Base-by-base conservation (phyloP, 2,113 vertebrate genomes). In the Collichthys lucidus region DNA sequence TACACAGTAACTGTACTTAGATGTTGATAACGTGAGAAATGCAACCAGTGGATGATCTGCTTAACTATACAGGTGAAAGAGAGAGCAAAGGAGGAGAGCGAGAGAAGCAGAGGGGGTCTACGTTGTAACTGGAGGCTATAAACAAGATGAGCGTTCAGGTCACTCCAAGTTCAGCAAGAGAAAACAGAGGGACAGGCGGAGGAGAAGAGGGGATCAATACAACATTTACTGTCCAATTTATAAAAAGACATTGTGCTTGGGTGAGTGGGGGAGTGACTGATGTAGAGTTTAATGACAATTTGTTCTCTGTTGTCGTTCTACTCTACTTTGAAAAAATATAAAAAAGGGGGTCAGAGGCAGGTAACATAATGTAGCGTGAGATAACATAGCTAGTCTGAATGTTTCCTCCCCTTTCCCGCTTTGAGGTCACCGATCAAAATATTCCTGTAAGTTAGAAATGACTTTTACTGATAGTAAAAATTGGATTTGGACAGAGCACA, bases 161-260 rank as follows among this genome's bases (percentile, higher is more conserved):
- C 96, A 98, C 95, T 95, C 92, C 95, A 97, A 97, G 96, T 97
- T 97, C 96, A 97, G 95, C 94, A 82, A 96, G 95, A 95, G 85
- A 76, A 86, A 85, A 75, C 59, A 78, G 53, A 56, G 49, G 19
- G 56, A 59, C 66, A 65, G 65, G 12, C 6, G 17, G 69, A 75
- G 40, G 59, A 80, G 75, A 44, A 40, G 55, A 60, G 88, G 92
- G 94, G 96, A 99, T 98, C 97, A 98, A 98, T 98, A 98, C 95
- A 95, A 97, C 96, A 97, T 97, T 97, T 95, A 95, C 96, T 95
- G 96, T 98, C 96, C 96, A 98, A 97, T 98, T 98, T 97, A 97
- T 97, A 97, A 97, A 97, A 90, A 95, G 96, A 96, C 96, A 95
- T 96, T 96, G 96, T 80, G 78, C 47, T 71, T 31, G 26, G 66